Percentiles rank a stretch among this genome's conserved stretches.
Conservation (phyloP, 2,797 vertebrate genomes). For the Gymnopithys bicolor region DNA sequence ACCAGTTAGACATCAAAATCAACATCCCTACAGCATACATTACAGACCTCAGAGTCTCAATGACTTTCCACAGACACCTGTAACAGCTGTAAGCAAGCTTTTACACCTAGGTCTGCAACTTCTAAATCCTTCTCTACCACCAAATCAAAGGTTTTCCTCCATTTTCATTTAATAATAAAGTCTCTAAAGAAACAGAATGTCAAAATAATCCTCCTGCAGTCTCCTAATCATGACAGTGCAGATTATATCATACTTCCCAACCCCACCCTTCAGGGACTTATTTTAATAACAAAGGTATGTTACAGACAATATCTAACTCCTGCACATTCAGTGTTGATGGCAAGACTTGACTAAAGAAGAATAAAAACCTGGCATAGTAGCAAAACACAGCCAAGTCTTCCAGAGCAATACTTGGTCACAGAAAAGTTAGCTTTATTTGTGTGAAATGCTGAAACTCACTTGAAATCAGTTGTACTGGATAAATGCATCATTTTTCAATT, state of each 20-base stretch:
- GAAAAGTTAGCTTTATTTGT: constrained; percentile 27
- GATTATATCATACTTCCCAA: not conserved
- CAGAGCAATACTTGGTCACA: constrained; percentile 16
- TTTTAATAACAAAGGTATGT: not conserved
- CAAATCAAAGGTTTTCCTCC: not conserved
- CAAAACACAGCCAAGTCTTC: not conserved
- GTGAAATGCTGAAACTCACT: constrained; percentile 54
- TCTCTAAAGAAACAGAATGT: not conserved
- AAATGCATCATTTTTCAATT: constrained; percentile 53
- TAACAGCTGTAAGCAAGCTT: not conserved
- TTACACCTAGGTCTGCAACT: not conserved
- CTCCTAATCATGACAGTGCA: not conserved
- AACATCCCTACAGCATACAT: not conserved
- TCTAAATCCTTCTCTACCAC: not conserved
- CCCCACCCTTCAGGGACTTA: not conserved
- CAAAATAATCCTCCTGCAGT: not conserved
- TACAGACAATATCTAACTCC: not conserved
- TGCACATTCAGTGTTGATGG: not conserved
- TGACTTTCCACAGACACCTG: not conserved
- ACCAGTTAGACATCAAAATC: not conserved
- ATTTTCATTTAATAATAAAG: not conserved
- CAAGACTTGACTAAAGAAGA: not conserved
- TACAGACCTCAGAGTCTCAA: not conserved
- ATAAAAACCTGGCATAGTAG: not conserved
- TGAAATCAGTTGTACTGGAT: constrained; percentile 36